phyloP scores from a whole-genome alignment of 2,113 vertebrate species.

The Epinephelus fuscoguttatus region DNA sequence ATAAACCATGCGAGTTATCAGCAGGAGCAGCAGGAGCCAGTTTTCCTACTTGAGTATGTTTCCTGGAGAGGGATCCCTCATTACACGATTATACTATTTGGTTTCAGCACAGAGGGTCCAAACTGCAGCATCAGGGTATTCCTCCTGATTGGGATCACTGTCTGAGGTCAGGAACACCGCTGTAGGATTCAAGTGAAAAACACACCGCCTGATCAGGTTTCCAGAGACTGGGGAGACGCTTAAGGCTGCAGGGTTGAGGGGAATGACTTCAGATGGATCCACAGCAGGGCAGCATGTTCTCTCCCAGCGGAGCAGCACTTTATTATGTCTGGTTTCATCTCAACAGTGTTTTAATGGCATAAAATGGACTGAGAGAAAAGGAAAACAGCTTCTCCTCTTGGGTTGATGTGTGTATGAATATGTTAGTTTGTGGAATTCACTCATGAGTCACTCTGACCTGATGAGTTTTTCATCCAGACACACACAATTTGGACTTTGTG shows the following conservation, averaged over 20 bases:
- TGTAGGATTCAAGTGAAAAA: conserved; percentile 74
- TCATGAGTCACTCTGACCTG: conserved; percentile 68
- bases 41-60: conserved; percentile 76
- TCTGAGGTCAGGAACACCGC: conserved; percentile 79
- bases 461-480: conserved; percentile 58
- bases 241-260: conserved; percentile 56
- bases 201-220: conserved; percentile 69
- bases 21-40: conserved; percentile 67
- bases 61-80: conserved; percentile 78
- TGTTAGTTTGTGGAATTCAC: conserved; percentile 53
- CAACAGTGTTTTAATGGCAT: conserved; percentile 44
- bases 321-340: conserved; percentile 71
- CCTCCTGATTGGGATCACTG: conserved; percentile 77
- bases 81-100: conserved; percentile 81
- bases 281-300: conserved; percentile 46
- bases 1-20: conserved; percentile 72
- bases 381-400: conserved; percentile 23
- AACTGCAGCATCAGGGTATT: conserved; percentile 84
- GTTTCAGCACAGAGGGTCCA: conserved; percentile 75
- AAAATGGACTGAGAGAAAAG: conserved; percentile 48
- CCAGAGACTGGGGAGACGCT: conserved; percentile 63
- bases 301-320: conserved; percentile 62
- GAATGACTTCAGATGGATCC: conserved; percentile 62
- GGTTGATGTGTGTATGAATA: conserved; percentile 32
- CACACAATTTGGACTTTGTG: conserved; percentile 36